These are phyloP conservation scores for Porphyrio hochstetteri DNA, from an alignment of 2,113 vertebrate species.

Conservation along the genomic window DNA sequence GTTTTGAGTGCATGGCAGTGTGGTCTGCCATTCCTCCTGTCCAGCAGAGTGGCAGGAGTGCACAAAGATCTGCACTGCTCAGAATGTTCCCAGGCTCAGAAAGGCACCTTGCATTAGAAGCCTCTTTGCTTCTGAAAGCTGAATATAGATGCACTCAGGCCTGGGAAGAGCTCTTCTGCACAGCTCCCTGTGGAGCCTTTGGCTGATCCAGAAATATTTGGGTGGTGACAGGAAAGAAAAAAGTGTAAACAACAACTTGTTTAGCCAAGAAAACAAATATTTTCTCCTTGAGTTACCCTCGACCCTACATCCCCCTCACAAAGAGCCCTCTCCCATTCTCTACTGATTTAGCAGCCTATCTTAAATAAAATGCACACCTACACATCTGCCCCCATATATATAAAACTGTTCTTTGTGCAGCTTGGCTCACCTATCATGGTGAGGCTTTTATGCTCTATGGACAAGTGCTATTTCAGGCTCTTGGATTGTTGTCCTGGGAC, in stretches of 20 bases:
- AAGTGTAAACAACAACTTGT: not conserved
- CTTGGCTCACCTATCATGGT: not conserved
- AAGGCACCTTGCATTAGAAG: not conserved
- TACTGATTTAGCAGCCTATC: not conserved
- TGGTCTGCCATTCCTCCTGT: not conserved
- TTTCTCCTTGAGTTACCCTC: not conserved
- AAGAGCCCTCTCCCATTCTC: fast-evolving
- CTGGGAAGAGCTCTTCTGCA: not conserved
- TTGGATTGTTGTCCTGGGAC: not conserved
- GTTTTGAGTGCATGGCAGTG: not conserved
- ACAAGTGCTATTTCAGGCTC: not conserved
- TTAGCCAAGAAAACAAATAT: not conserved
- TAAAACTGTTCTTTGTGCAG: not conserved
- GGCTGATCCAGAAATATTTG: not conserved
- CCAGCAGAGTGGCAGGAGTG: not conserved
- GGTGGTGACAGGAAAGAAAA: not conserved
- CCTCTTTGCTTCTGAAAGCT: not conserved
- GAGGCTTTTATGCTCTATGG: not conserved
- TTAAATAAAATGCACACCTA: not conserved
- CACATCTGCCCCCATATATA: no score
- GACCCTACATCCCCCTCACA: not conserved
- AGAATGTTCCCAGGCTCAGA: not conserved
- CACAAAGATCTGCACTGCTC: not conserved
- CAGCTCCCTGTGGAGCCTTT: not conserved
- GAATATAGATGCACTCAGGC: not conserved